Percentiles rank a stretch among this genome's conserved stretches.
These are phyloP conservation scores for Clarias batrachus DNA, from an alignment of 2,113 vertebrate species.

Conservation along the genomic window DNA sequence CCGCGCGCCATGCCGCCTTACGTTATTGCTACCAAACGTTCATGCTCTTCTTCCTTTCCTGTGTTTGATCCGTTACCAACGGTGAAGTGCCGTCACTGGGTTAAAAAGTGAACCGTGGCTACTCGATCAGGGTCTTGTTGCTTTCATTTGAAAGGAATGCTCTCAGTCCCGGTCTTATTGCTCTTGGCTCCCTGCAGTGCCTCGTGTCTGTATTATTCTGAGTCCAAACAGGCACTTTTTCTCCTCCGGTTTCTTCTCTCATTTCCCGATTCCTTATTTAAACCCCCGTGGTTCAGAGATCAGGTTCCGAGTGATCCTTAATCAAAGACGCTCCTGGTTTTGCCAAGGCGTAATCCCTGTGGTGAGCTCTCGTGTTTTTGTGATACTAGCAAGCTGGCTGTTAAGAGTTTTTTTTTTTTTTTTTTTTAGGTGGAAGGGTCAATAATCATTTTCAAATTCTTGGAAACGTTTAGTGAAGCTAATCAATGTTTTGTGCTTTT, in stretches of 20 bases:
- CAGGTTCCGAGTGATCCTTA: slow-evolving; percentile 62
- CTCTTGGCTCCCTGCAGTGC: slow-evolving; percentile 72
- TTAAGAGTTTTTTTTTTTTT: neutral
- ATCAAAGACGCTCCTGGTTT: slow-evolving; percentile 71
- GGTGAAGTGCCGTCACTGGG: slow-evolving; percentile 46
- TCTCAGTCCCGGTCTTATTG: slow-evolving; percentile 73
- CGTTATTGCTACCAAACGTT: slow-evolving; percentile 4
- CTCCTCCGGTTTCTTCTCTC: slow-evolving; percentile 48
- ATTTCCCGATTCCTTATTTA: slow-evolving; percentile 51
- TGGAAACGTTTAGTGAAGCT: neutral
- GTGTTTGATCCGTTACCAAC: neutral
- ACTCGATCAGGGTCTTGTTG: slow-evolving; percentile 63
- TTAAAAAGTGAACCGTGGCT: slow-evolving; percentile 63
- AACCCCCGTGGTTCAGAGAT: slow-evolving; percentile 58
- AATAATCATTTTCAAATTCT: neutral
- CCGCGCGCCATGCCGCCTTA: slow-evolving; percentile 19
- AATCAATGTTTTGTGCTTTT: neutral
- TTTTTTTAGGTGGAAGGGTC: neutral
- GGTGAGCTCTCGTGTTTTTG: slow-evolving; percentile 66
- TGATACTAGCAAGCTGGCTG: slow-evolving; percentile 35
- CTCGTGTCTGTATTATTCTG: slow-evolving; percentile 69
- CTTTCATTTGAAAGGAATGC: slow-evolving; percentile 73
- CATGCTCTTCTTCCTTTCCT: neutral
- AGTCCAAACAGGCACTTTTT: slow-evolving; percentile 59
- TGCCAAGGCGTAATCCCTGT: slow-evolving; percentile 55